A percentile compares a stretch with the other conserved stretches of the same genome.
Conservation (phyloP, 2,797 vertebrate genomes). For the Balearica regulorum region DNA sequence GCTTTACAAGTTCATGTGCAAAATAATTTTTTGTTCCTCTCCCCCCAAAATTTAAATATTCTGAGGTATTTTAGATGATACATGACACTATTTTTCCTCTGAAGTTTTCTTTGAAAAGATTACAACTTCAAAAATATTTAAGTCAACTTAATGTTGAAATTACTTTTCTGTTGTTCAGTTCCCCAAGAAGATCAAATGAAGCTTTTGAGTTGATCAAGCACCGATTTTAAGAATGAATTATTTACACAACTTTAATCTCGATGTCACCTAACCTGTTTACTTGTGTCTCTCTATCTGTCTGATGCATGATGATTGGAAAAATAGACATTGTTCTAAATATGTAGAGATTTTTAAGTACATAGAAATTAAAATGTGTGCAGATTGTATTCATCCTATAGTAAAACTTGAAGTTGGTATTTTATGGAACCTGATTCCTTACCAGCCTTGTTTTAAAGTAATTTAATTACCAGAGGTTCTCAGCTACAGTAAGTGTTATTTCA, state of each 20-base stretch:
- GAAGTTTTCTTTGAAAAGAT: slow-evolving; percentile 29
- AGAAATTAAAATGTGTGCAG: not conserved
- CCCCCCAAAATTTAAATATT: not conserved
- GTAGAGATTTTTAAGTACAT: not conserved
- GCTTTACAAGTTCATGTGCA: not conserved
- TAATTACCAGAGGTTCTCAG: not conserved
- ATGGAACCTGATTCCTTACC: not conserved
- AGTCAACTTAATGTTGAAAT: slow-evolving; percentile 35
- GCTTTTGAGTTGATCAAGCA: slow-evolving; percentile 33
- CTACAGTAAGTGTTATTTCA: fast-evolving
- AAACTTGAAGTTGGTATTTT: not conserved
- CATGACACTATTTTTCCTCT: not conserved
- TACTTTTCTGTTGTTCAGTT: slow-evolving; percentile 35
- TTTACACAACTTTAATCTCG: slow-evolving; percentile 26
- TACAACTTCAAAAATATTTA: not conserved
- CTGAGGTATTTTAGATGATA: not conserved
- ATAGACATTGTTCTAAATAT: not conserved
- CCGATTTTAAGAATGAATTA: slow-evolving; percentile 38
- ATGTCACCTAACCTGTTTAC: not conserved
- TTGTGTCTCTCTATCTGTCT: not conserved
- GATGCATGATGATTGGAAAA: not conserved
- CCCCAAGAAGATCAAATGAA: slow-evolving; percentile 35
- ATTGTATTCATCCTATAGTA: not conserved
- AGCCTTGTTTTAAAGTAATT: not conserved
- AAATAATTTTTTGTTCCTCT: slow-evolving; percentile 26